These are phyloP conservation scores for Epizoanthus ramosus DNA, from an alignment of 92 coral and sea anemone genomes.

Conservation along the genomic window DNA sequence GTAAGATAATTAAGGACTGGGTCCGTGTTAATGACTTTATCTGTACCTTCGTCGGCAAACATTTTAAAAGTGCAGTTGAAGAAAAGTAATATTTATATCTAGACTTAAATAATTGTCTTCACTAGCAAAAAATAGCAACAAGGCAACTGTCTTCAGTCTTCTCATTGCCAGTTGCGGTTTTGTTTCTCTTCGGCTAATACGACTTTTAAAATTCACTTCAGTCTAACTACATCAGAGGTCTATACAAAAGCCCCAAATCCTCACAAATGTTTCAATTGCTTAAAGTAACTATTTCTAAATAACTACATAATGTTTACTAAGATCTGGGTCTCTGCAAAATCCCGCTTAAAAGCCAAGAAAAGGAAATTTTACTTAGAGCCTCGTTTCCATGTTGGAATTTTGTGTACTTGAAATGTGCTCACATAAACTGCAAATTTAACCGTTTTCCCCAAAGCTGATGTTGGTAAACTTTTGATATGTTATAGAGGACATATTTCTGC, in stretches of 20 bases:
- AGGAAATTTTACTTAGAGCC: neutral
- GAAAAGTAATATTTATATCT: too few species aligned
- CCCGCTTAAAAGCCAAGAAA: neutral
- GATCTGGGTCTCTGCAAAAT: neutral
- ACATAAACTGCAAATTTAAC: neutral
- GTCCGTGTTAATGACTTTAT: too few species aligned
- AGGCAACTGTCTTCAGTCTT: neutral
- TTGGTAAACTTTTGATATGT: neutral
- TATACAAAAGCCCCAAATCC: neutral
- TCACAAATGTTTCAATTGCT: neutral
- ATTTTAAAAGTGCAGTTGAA: too few species aligned
- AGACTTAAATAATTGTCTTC: too few species aligned
- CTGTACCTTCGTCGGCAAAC: too few species aligned
- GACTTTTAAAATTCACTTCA: neutral
- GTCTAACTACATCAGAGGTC: neutral
- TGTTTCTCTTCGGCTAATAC: neutral
- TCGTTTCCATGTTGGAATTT: neutral
- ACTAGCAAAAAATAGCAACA: neutral
- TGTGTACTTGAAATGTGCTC: neutral
- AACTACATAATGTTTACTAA: neutral
- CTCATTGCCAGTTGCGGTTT: neutral
- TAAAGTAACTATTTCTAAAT: neutral
- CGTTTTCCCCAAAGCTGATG: neutral
- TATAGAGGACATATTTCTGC: neutral
- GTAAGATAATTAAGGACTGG: too few species aligned